Conservation (phyloP, 2,797 vertebrate species). For the Ctenopoma kingsleyae region DNA sequence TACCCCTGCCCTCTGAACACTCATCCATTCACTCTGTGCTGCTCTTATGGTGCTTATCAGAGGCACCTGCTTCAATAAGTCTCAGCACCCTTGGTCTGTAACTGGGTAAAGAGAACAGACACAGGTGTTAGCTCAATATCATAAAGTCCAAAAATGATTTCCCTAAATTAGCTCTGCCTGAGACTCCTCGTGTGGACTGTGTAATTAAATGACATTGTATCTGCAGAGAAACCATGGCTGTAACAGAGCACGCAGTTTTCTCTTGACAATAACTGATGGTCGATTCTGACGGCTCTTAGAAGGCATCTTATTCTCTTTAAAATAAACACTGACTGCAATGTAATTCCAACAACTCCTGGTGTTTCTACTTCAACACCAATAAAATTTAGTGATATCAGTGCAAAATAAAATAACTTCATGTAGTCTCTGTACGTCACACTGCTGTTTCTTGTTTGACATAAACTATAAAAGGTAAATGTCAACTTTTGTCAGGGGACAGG, state of each 20-base stretch:
- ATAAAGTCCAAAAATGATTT: constrained; percentile 4
- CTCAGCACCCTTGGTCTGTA: constrained; percentile 13
- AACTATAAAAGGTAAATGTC: too few species aligned
- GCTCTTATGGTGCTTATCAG: constrained; percentile 1
- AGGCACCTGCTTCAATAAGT: constrained; percentile 3
- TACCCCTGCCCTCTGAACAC: constrained; percentile 8
- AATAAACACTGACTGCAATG: not conserved
- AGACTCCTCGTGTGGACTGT: not conserved
- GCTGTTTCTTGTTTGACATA: too few species aligned
- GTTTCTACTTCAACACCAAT: not conserved
- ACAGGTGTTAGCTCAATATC: not conserved
- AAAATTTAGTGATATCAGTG: not conserved
- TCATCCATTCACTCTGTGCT: constrained; percentile 10
- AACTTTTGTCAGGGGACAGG: not conserved
- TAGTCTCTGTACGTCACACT: too few species aligned
- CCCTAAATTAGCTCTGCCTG: constrained; percentile 10
- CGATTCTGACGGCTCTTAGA: constrained; percentile 19
- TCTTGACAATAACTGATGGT: constrained; percentile 8
- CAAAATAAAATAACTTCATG: too few species aligned
- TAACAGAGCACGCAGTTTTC: not conserved
- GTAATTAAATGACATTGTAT: not conserved
- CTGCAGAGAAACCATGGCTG: constrained; percentile 12
- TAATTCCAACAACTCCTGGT: not conserved
- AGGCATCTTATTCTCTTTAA: constrained; percentile 4
- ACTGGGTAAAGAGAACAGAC: constrained; percentile 4